A percentile compares a stretch with the other conserved stretches of the same genome.
Conservation (phyloP, 2,113 vertebrate species). For the Numenius arquata region DNA sequence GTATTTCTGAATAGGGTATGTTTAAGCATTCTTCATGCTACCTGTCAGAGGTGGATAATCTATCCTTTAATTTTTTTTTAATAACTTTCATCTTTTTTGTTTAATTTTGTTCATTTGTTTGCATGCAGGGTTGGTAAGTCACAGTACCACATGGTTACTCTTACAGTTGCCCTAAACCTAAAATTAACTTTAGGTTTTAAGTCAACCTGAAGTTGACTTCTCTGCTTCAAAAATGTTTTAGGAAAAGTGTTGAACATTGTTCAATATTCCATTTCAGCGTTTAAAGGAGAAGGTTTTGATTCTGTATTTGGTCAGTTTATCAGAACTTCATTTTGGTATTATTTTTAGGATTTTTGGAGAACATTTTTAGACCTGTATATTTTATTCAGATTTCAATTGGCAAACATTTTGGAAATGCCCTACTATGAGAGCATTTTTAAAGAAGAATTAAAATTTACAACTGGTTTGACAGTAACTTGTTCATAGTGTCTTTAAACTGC, state of each 20-base stretch:
- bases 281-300: background rate
- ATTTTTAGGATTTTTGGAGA: background rate
- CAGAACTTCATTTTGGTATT: background rate
- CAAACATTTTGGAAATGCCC: background rate
- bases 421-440: background rate
- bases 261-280: background rate
- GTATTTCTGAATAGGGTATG: background rate
- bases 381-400: background rate
- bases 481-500: background rate
- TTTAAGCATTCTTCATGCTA: background rate
- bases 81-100: too few species aligned
- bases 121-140: background rate
- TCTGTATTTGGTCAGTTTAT: background rate
- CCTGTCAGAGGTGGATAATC: background rate
- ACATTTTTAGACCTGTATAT: background rate
- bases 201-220: background rate
- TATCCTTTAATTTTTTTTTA: background rate
- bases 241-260: background rate
- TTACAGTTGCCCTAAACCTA: background rate
- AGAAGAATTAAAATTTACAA: background rate
- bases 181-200: background rate
- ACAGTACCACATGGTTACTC: background rate
- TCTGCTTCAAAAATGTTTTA: background rate
- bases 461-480: background rate
- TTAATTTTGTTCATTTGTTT: background rate